Base-by-base conservation (phyloP, 92 coral and sea anemone species). In the Phenganax marumi region DNA sequence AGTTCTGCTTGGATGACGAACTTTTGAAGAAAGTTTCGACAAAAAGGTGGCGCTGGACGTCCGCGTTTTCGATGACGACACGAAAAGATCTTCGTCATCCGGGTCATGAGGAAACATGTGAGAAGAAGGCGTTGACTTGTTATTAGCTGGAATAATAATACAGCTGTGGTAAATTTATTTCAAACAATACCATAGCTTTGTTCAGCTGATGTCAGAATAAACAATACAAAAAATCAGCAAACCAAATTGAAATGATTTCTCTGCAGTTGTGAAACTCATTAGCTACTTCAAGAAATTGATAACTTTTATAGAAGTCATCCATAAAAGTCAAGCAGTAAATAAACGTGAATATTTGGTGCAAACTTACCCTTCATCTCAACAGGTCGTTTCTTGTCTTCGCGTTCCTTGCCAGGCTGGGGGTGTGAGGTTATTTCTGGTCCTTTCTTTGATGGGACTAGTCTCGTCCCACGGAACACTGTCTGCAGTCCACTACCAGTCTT, bases 101-200 rank as follows among this genome's bases (percentile, higher is more conserved):
- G 72, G 73, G 50, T 78, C 73, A 49, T 78, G 57, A 25, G 83
- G 83, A 78, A 78, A 78, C 60, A 78, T 43, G 73, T 78, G 83
- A 47, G 68, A 78, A 8, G 83, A 78, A 60, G 83, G 83, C 12
- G 73, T 46, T 25, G 83, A 61, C 73, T 78, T 78, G 83, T 18
- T 78, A 58, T 47, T 63, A 7, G 73, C 81, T 76, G 60, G 53
- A 74, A 74, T 33, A 52, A 25, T 62, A 3, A 24, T 13, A 56
- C 57, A 19, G 53, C 17, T 25, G 1, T 19, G 25, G 21, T 12
- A 50, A 23, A 52, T 24, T 21, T 53, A 18, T 14, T 56, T 56
- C 8, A 56, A 18, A 56, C 19, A 33, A 33, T 33, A 5, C 43
- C 43, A 33, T 33, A 33, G 43, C 5, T 33, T 33, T 33, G 43